Evolutionary conservation across 2,113 vertebrate species (phyloP), one percentile per base, ranked within the genome.

Genomic region (Ptilorrhoa leucosticta): DNA sequence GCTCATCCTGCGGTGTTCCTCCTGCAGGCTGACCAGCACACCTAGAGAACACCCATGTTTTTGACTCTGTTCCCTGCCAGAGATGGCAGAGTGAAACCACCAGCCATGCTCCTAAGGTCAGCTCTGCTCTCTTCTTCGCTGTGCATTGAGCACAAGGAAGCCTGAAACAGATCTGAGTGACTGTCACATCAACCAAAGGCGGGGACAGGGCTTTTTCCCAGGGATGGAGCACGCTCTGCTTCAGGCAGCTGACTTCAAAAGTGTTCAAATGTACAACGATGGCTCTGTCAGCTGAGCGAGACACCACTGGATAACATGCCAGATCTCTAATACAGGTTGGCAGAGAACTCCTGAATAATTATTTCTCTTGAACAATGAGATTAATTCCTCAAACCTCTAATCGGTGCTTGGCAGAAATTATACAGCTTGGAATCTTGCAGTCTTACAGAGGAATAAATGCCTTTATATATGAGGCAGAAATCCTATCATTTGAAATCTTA

Each of bases 351-450:
- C 70, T 4, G 11, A 87, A 71, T 60, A 92, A 95, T 94, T 94
- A 94, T 89, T 95, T 90, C 73, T 92, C 79, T 92, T 53, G 64
- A 73, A 95, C 86, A 96, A 75, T 56, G 47, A 89, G 23, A 92
- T 71, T 83, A 90, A 94, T 96, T 94, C 47, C 78, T 93, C 78
- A 76, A 93, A 91, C 19, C 28, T 84, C 81, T 89, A 71, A 91
- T 60, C 64, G 72, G 30, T 15, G 33, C 47, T 63, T 65, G 42
- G 77, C 68, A 94, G 70, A 81, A 96, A 42, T 83, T 64, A 85
- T 6, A 30, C 58, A 93, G 48, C 65, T 71, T 47, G 84, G 58
- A 95, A 76, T 93, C 80, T 64, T 78, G 42, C 35, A 81, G 66
- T 66, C 37, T 66, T 73, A 63, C 20, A 87, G 66, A 73, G 39